phyloP scores from a whole-genome alignment of 2,888 invertebrate genomes.

The Desoria tigrina region DNA sequence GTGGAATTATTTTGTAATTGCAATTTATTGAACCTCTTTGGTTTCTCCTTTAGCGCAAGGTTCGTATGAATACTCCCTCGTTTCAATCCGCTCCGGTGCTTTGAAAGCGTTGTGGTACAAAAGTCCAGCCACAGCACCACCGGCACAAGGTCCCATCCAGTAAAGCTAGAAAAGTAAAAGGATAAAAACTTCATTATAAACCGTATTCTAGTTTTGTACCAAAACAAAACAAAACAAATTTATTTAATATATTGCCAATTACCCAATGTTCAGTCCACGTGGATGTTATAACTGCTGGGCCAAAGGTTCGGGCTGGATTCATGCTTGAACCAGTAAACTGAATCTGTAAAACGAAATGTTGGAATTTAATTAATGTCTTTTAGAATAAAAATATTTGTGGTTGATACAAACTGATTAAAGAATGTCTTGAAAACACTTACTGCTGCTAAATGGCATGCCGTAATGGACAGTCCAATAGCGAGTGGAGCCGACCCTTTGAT shows the following conservation, averaged over 20 bases:
- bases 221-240: slow-evolving; percentile 1
- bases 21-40: slow-evolving; percentile 50
- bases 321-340: slow-evolving; percentile 51
- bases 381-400: not conserved
- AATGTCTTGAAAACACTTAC: slow-evolving; percentile 69
- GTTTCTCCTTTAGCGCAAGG: slow-evolving; percentile 49
- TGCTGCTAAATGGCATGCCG: slow-evolving; percentile 80
- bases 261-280: slow-evolving; percentile 53
- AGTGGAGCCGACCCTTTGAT: slow-evolving; percentile 79
- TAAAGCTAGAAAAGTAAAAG: slow-evolving; percentile 39
- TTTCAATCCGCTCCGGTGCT: slow-evolving; percentile 28
- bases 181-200: slow-evolving; percentile 1
- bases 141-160: slow-evolving; percentile 52
- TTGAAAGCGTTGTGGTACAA: slow-evolving; percentile 47
- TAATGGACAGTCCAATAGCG: slow-evolving; percentile 84
- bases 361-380: slow-evolving; percentile 3
- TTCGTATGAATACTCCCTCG: slow-evolving; percentile 43
- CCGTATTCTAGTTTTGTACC: not conserved
- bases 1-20: slow-evolving; percentile 22
- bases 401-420: not conserved
- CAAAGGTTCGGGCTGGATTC: slow-evolving; percentile 52
- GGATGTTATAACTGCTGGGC: slow-evolving; percentile 47
- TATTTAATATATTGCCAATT: slow-evolving; percentile 2
- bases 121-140: slow-evolving; percentile 50
- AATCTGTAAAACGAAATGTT: slow-evolving; percentile 34